Evolutionary conservation across 2,888 invertebrate genomes (phyloP).

Genomic region (Tetrapedia diversipes): DNA sequence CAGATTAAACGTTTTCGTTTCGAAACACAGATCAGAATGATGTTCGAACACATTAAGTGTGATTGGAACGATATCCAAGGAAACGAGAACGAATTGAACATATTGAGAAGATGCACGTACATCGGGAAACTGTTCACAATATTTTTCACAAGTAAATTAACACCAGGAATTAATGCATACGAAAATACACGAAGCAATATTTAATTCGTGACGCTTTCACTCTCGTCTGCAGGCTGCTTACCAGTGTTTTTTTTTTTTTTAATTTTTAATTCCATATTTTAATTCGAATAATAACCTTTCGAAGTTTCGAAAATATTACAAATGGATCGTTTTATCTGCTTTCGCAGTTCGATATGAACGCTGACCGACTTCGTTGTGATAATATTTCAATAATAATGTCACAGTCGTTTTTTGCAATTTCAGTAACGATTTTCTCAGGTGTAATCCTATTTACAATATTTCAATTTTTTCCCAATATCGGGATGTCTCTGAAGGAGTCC

Average conservation of each 20-base stretch:
- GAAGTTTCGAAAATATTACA: too few relatives aligned
- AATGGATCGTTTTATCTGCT: too few relatives aligned
- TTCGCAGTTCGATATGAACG: too few relatives aligned
- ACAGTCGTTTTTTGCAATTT: not conserved
- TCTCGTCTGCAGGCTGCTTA: too few relatives aligned
- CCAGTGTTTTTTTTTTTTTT: too few relatives aligned
- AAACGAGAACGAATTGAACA: not conserved
- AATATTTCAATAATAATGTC: not conserved
- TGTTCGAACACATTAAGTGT: not conserved
- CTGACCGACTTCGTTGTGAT: too few relatives aligned
- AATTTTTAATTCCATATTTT: too few relatives aligned
- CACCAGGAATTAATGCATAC: too few relatives aligned
- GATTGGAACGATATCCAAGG: not conserved
- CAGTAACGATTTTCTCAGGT: not conserved
- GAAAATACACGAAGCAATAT: too few relatives aligned
- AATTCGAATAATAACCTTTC: too few relatives aligned
- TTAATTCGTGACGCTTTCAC: too few relatives aligned
- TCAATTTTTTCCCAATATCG: slow-evolving; percentile 11
- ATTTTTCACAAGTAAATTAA: not conserved
- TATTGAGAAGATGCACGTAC: not conserved
- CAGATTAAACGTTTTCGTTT: not conserved
- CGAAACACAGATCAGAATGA: not conserved
- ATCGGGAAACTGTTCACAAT: not conserved
- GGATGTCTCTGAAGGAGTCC: slow-evolving; percentile 19
- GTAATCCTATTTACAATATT: too few relatives aligned